These are phyloP conservation scores for Drosophila ironensis DNA, from an alignment of 1,140 invertebrate genomes.

Conservation along the genomic window DNA sequence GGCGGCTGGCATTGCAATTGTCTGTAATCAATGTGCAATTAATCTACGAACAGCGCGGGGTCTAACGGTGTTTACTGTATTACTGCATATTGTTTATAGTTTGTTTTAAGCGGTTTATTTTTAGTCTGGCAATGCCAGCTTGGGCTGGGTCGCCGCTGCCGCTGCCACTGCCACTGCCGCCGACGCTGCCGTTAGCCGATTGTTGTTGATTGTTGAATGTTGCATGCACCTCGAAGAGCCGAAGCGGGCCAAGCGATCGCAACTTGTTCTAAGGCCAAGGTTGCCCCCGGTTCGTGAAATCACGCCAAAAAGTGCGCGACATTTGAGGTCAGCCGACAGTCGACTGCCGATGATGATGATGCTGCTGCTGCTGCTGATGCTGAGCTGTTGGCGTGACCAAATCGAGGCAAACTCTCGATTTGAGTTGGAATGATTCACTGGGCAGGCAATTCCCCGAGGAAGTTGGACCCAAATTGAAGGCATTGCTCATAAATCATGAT, in stretches of 20 bases:
- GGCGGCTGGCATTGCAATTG: constrained; percentile 58
- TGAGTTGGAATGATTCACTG: constrained; percentile 23
- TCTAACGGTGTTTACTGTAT: constrained; percentile 53
- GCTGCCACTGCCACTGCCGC: background rate
- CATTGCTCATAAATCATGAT: constrained; percentile 10
- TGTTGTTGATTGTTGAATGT: too few relatives aligned
- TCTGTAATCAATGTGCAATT: constrained; percentile 72
- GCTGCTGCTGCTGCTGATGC: too few relatives aligned
- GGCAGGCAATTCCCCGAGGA: constrained; percentile 40
- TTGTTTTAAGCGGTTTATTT: constrained; percentile 51
- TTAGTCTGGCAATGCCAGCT: constrained; percentile 63
- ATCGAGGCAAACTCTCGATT: constrained; percentile 53
- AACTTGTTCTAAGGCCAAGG: constrained; percentile 68
- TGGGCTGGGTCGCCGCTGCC: constrained; percentile 15
- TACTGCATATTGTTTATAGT: constrained; percentile 33
- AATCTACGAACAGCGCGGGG: constrained; percentile 61
- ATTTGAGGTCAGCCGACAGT: constrained; percentile 62
- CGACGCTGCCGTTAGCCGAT: constrained; percentile 56
- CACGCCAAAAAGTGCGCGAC: constrained; percentile 62
- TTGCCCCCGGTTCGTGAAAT: constrained; percentile 50
- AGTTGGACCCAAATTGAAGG: constrained; percentile 14
- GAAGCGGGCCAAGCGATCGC: constrained; percentile 9
- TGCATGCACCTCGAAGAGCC: constrained; percentile 28
- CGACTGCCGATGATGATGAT: constrained; percentile 18
- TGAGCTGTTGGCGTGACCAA: constrained; percentile 55